These are phyloP conservation scores for Enteromius anoplus DNA, from an alignment of 2,797 vertebrate genomes.

Conservation along the genomic window DNA sequence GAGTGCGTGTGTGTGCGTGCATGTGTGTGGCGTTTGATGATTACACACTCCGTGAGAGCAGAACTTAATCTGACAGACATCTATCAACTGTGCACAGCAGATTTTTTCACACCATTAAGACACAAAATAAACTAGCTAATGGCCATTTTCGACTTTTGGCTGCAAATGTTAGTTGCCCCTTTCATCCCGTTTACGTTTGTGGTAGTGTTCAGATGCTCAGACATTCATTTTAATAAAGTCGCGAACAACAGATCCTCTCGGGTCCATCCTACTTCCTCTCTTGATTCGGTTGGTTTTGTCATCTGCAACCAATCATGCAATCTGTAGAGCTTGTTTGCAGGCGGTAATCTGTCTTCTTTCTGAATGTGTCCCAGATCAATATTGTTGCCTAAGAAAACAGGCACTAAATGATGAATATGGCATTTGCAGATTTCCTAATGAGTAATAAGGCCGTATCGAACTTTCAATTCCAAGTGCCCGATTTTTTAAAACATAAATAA, in stretches of 20 bases:
- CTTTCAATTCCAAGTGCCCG: constrained; percentile 3
- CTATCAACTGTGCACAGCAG: neutral
- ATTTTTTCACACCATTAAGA: constrained; percentile 28
- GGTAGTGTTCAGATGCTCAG: neutral
- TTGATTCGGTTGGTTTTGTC: constrained; percentile 45
- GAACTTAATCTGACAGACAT: constrained; percentile 59
- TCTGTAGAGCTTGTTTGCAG: constrained; percentile 22
- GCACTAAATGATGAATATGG: constrained; percentile 42
- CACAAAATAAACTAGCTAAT: constrained; percentile 9
- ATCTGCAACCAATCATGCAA: constrained; percentile 26
- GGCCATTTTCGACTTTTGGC: neutral
- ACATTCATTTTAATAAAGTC: constrained; percentile 6
- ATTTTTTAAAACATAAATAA: constrained; percentile 21
- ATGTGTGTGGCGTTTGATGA: constrained; percentile 57
- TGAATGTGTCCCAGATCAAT: constrained; percentile 46
- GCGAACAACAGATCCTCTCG: constrained; percentile 24
- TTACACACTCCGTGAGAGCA: constrained; percentile 61
- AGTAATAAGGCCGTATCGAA: constrained; percentile 25
- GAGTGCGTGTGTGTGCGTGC: constrained; percentile 58
- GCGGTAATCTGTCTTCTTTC: constrained; percentile 23
- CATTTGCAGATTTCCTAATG: constrained; percentile 34
- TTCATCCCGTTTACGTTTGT: neutral
- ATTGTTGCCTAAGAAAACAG: constrained; percentile 21
- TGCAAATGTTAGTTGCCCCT: neutral
- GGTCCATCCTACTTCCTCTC: constrained; percentile 26